A percentile compares a stretch with the other conserved stretches of the same genome.
Conservation (phyloP, 2,113 vertebrate genomes). For the Catharus fuscescens region DNA sequence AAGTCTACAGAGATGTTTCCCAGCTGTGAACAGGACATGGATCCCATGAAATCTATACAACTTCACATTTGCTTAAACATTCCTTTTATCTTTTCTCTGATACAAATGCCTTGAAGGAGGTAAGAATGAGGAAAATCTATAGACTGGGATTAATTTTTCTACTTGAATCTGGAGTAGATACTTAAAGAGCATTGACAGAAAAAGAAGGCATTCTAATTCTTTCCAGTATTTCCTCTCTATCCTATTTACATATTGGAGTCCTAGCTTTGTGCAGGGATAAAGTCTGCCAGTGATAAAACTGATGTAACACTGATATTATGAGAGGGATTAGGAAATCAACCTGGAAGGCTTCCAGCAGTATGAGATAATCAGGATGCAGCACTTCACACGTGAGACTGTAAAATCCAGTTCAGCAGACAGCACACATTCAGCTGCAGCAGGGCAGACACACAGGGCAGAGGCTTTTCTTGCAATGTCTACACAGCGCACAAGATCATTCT, state of each 20-base stretch:
- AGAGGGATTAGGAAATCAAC: neutral
- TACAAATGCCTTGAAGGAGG: neutral
- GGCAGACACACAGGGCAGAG: neutral
- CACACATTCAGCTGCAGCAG: neutral
- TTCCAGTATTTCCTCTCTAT: neutral
- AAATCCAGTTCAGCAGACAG: neutral
- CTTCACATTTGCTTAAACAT: neutral
- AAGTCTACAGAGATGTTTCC: neutral
- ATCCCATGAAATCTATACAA: neutral
- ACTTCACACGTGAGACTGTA: neutral
- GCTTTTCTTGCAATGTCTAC: neutral
- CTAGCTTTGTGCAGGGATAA: neutral
- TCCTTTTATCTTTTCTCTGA: neutral
- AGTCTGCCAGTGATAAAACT: neutral
- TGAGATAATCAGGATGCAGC: neutral
- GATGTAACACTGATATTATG: neutral
- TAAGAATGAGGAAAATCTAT: neutral
- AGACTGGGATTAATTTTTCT: neutral
- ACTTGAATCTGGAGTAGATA: neutral
- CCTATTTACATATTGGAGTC: neutral
- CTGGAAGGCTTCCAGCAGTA: neutral
- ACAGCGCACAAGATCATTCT: fast-evolving
- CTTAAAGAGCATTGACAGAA: neutral
- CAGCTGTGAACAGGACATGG: neutral
- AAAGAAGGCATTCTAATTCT: neutral